Base-by-base conservation (phyloP, 2,888 invertebrate species). In the Automeris io region DNA sequence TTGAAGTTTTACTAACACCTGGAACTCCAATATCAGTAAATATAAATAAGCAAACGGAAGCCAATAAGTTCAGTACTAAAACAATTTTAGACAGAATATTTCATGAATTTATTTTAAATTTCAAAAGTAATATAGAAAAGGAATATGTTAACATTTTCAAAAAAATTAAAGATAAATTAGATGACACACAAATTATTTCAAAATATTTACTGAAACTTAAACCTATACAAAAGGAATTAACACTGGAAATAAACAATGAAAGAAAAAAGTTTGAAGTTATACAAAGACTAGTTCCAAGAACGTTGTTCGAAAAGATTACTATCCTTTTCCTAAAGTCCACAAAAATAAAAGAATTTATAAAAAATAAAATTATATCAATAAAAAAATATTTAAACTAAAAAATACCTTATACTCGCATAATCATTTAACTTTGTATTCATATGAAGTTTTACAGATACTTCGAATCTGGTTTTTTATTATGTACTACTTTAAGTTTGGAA, bases 81-180 rank as follows among this genome's bases (percentile, higher is more conserved):
- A 48, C 50, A 13, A 5, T 54, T 1, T 19, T 69, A 21, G 42
- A 61, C 23, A 33, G 51, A 16, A 36, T 61, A 37, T 42, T 68
- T 7, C 22, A 48, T n/a, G 18, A 9, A 1, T 54, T 46, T 43
- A 47, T 52, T 11, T n/a, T 41, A 3, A 39, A 54, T 31, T 49
- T 61, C 11, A 22, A 9, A 33, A 33, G 29, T 8, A 26, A 7
- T 5, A 42, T 56, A 2, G 2, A 43, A 19, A 35, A 1, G 7
- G 40, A 54, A 16, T 29, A 45, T 3, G 32, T 40, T 2, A 18
- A 35, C 5, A 45, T 57, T 33, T 65, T 64, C 42, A 33, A 51
- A 8, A 41, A 46, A 11, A 21, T 68, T 6, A 49, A 55, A 12
- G 11, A 46, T 16, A 21, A 34, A 16, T 31, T 71, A 2, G 25